Evolutionary conservation across 2,797 vertebrate species (phyloP), one percentile per base, ranked within the genome.

Genomic region (Perdix hodgsoniae): DNA sequence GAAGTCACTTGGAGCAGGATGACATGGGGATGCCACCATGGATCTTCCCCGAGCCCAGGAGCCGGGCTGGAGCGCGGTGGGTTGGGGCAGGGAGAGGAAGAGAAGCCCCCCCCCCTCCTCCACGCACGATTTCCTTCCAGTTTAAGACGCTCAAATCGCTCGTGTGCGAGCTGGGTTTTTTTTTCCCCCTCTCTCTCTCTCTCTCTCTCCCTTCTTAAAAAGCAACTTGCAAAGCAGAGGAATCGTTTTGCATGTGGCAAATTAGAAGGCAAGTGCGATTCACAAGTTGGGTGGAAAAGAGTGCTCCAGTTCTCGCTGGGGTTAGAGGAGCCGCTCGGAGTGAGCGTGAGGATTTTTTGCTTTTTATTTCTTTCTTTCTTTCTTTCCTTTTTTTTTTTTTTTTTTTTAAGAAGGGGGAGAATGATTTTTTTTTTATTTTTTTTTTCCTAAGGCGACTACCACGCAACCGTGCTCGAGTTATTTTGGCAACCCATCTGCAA

Each of bases 21-120:
- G 98, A 98, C 98, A 98, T 93, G 98, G 97, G 98, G 97, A 98
- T 98, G 98, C 98, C 97, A 97, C 97, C 97, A 96, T 95, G 94
- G 96, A 92, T 92, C 91, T 96, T 96, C 97, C 95, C 96, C 93
- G 88, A 73, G 95, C 96, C 91, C 65, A 88, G 95, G 89, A 83
- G 65, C 95, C 81, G 95, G 92, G 81, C 86, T 92, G 91, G 80
- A 95, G 83, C 40, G 56, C 76, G 75, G 90, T 91, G 87, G 93
- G 87, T 69, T 89, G 88, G 91, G 91, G 93, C 90, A 94, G 78
- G 42, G 83, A 85, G 95, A 79, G 93, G 91, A 94, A 94, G 82
- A 93, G 27, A 29, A 82, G 42, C 42, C 42, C 42, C 42, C 39
- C 88, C 82, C 84, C 89, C 84, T 14, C 16, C 85, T 85, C 90